Evolutionary conservation across 2,113 vertebrate species (phyloP).

Genomic region (Cryptotis parvus): DNA sequence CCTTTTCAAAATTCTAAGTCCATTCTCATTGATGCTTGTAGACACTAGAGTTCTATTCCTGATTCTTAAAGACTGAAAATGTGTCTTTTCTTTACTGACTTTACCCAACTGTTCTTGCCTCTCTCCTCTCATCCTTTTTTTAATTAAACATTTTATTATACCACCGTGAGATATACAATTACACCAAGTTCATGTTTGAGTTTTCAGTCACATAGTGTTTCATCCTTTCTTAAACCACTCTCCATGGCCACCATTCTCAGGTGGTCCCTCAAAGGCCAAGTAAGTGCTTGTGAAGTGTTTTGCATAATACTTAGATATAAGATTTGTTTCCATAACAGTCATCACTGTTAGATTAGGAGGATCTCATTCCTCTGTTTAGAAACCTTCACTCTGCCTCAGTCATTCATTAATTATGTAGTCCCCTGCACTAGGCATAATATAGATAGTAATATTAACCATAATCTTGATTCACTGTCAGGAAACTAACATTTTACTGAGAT

Average conservation of each 20-base stretch:
- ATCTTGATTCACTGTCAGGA: background rate
- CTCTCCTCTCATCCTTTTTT: too few species aligned
- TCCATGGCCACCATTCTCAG: background rate
- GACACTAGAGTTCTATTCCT: too few species aligned
- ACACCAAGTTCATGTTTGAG: too few species aligned
- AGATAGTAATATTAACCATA: background rate
- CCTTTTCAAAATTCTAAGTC: background rate
- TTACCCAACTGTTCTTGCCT: background rate
- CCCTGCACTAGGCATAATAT: background rate
- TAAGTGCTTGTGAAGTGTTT: background rate
- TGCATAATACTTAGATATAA: background rate
- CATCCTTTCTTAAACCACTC: background rate
- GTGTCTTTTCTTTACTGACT: background rate
- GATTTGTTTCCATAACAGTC: background rate
- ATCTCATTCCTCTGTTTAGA: background rate
- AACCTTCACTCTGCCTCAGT: background rate
- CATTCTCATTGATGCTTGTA: background rate
- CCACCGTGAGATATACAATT: too few species aligned
- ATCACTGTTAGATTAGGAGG: background rate
- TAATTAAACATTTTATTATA: too few species aligned
- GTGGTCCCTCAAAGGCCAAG: background rate
- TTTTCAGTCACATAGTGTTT: too few species aligned
- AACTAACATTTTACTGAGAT: background rate
- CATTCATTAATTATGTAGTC: background rate
- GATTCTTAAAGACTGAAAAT: background rate